These are phyloP conservation scores for Mesitornis unicolor DNA, from an alignment of 2,113 vertebrate species.

Conservation along the genomic window DNA sequence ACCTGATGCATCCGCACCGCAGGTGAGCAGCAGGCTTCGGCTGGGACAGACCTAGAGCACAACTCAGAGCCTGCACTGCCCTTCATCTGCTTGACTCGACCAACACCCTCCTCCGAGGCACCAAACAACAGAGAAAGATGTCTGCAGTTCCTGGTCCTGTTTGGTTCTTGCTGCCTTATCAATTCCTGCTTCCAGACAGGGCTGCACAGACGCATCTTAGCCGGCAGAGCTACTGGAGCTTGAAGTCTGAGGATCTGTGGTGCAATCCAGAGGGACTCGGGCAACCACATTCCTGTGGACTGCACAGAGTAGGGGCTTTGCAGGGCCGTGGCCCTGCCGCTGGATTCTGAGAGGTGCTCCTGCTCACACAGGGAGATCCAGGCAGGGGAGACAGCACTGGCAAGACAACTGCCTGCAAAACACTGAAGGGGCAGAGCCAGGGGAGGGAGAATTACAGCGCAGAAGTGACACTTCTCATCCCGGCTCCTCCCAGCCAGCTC, in stretches of 20 bases:
- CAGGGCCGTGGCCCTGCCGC: not conserved
- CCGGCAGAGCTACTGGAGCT: not conserved
- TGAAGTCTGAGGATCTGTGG: constrained; percentile 17
- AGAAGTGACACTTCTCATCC: not conserved
- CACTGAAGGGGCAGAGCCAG: not conserved
- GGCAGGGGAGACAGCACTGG: not conserved
- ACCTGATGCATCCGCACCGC: not conserved
- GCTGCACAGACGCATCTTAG: not conserved
- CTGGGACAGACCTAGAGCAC: not conserved
- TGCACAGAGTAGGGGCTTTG: not conserved
- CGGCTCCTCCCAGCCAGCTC: constrained; percentile 10
- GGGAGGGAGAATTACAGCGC: fast-evolving
- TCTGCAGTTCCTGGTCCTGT: not conserved
- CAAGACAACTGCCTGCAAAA: not conserved
- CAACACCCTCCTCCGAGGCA: not conserved
- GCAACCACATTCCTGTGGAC: not conserved
- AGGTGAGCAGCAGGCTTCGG: not conserved
- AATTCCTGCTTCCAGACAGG: not conserved
- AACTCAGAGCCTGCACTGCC: not conserved
- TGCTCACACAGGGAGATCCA: not conserved
- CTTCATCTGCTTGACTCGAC: not conserved
- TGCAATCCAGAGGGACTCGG: constrained; percentile 47
- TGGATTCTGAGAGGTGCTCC: not conserved
- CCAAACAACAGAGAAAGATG: not conserved
- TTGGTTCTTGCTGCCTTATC: not conserved